A percentile compares a stretch with the other conserved stretches of the same genome.
phyloP scores from a whole-genome alignment of 2,888 invertebrate species.

The Brachyopa scutellaris region DNA sequence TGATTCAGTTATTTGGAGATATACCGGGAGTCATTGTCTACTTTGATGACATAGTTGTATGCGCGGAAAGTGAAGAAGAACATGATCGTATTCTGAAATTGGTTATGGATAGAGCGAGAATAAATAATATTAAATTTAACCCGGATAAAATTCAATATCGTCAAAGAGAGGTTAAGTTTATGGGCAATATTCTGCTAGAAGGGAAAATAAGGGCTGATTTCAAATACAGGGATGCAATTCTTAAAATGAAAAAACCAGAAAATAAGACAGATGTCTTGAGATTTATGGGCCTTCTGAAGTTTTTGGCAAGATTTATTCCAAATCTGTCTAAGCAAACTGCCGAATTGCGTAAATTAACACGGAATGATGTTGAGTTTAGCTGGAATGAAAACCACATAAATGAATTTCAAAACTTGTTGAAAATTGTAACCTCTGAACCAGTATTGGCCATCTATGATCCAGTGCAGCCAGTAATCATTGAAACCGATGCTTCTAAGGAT shows the following conservation, averaged over 20 bases:
- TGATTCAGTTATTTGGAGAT: conserved; percentile 75
- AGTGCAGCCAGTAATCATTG: too few relatives aligned
- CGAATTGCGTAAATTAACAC: background rate
- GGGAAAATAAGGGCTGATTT: too few relatives aligned
- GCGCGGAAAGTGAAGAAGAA: conserved; percentile 49
- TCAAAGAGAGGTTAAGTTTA: conserved; percentile 68
- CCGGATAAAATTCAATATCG: conserved; percentile 74
- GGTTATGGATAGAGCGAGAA: conserved; percentile 37
- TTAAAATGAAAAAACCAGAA: conserved; percentile 23
- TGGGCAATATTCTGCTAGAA: too few relatives aligned
- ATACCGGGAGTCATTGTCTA: conserved; percentile 76
- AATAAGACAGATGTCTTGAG: conserved; percentile 18
- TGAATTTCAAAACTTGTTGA: too few relatives aligned
- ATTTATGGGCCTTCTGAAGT: conserved; percentile 39
- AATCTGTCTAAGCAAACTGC: too few relatives aligned
- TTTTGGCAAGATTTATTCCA: too few relatives aligned
- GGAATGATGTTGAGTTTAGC: background rate
- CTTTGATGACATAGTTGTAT: conserved; percentile 76
- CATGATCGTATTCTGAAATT: conserved; percentile 39
- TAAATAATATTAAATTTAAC: conserved; percentile 72
- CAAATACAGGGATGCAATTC: conserved; percentile 54
- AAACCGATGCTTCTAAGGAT: too few relatives aligned
- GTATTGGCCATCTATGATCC: too few relatives aligned
- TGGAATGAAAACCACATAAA: background rate
- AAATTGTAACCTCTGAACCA: too few relatives aligned